Base-by-base conservation (phyloP, 1,140 invertebrate genomes). In the Scaptomyza montana region DNA sequence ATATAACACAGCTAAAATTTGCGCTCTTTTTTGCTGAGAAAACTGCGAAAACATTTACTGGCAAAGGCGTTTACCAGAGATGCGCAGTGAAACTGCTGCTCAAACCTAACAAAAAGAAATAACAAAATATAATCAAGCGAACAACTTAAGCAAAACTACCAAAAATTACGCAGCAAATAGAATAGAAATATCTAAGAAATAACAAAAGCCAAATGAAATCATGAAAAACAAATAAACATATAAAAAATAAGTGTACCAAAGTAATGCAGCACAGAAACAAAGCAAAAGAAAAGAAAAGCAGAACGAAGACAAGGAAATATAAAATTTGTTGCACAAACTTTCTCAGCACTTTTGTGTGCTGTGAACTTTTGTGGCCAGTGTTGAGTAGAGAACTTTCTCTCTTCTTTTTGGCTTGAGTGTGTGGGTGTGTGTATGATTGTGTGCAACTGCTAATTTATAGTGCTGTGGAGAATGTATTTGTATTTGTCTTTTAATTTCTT, bases 401-500 rank as follows among this genome's bases (percentile, higher is more conserved):
- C 8, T 19, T 16, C 39, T 43, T 36, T 60, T 28, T 65, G 39
- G 2, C 16, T 30, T 50, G 60, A 43, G 54, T 60, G 45, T 78
- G 77, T 62, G 57, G 36, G 25, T 68, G 61, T 78, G 57, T 69
- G 74, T 64, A 5, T 7, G 12, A 46, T 13, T 45, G 21, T 57
- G 39, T 51, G 41, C 39, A 43, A 43, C 39, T 43, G 12, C 39
- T 46, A 28, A 51, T 59, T 41, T 63, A 54, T 63, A 43, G 39
- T 55, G 41, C 39, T 63, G 53, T 41, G 16, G 47, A 10, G 45
- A 50, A 67, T 85, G 74, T 74, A 65, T 63, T 65, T 82, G 79
- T 89, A 89, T 89, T 80, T 89, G 80, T 75, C 85, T 78, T 89
- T 80, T 84, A 89, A 89, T 89, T 89, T 89, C 85, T 89, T 89